These are phyloP conservation scores for Agrochola litura DNA, from an alignment of 2,888 invertebrate genomes.

Conservation along the genomic window DNA sequence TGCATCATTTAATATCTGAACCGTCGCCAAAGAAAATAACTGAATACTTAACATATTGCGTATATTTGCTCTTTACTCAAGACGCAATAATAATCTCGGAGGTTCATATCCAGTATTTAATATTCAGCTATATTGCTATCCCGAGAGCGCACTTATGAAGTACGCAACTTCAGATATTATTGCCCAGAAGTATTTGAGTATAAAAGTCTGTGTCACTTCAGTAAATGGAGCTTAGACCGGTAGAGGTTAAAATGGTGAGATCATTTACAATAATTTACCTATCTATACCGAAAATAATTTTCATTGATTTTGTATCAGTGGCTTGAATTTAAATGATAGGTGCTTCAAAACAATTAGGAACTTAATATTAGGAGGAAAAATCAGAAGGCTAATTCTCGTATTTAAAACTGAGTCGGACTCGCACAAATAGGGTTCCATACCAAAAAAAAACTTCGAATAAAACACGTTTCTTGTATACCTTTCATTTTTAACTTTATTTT, in stretches of 20 bases:
- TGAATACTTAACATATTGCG: constrained; percentile 28
- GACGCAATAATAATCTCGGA: constrained; percentile 49
- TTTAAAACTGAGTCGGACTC: too few species aligned
- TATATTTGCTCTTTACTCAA: constrained; percentile 50
- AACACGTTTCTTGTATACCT: too few species aligned
- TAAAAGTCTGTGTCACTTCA: constrained; percentile 12
- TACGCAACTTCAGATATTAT: constrained; percentile 37
- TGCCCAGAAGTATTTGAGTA: constrained; percentile 37
- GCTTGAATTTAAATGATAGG: neutral
- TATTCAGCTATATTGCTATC: constrained; percentile 53
- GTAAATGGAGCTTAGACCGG: neutral
- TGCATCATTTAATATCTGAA: constrained; percentile 39
- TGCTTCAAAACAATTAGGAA: neutral
- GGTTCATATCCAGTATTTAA: constrained; percentile 52
- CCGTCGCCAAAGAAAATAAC: constrained; percentile 39
- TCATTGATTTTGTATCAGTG: neutral
- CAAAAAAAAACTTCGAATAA: too few species aligned
- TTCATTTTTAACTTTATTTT: too few species aligned
- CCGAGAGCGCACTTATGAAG: constrained; percentile 36
- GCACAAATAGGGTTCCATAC: too few species aligned
- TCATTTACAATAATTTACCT: neutral
- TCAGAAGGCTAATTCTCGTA: too few species aligned
- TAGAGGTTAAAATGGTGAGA: neutral
- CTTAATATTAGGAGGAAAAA: too few species aligned
- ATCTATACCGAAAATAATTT: neutral